A percentile compares a stretch with the other conserved stretches of the same genome.
These are phyloP conservation scores for Cardiocondyla obscurior DNA, from an alignment of 1,140 invertebrate genomes.

Conservation along the genomic window DNA sequence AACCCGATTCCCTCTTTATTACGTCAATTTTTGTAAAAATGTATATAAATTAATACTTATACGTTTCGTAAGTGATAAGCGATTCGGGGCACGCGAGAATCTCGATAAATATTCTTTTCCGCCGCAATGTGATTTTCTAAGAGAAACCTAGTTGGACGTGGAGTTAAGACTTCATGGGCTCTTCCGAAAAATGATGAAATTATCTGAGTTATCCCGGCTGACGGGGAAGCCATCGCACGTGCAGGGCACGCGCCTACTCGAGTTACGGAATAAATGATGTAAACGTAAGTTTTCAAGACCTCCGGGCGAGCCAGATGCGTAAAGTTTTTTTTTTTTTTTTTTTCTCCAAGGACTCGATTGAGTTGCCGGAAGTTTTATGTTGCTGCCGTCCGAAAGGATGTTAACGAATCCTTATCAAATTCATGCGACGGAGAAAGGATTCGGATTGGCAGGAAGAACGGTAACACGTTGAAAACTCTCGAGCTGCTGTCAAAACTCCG, in stretches of 20 bases:
- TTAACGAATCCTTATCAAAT: constrained; percentile 50
- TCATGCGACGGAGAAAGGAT: background rate
- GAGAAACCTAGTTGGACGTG: background rate
- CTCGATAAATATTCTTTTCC: background rate
- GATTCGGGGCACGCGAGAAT: background rate
- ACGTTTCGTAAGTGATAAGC: background rate
- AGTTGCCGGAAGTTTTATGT: constrained; percentile 42
- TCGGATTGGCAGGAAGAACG: no score
- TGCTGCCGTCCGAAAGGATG: constrained; percentile 20
- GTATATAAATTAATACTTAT: background rate
- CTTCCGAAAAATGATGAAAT: constrained; percentile 32
- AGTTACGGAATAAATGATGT: constrained; percentile 45
- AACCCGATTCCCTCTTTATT: background rate
- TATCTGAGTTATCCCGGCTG: constrained; percentile 15
- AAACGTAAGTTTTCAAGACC: constrained; percentile 39
- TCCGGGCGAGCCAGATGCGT: background rate
- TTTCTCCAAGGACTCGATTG: background rate
- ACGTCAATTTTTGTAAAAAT: background rate
- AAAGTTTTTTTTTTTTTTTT: constrained; percentile 14
- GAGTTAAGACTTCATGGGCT: background rate
- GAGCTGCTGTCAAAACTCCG: background rate
- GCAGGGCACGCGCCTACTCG: constrained; percentile 37
- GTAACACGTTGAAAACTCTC: background rate
- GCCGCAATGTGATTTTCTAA: background rate
- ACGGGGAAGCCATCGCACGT: constrained; percentile 33